Conservation (phyloP, 2,888 invertebrate genomes). For the Leptogaster cylindrica region DNA sequence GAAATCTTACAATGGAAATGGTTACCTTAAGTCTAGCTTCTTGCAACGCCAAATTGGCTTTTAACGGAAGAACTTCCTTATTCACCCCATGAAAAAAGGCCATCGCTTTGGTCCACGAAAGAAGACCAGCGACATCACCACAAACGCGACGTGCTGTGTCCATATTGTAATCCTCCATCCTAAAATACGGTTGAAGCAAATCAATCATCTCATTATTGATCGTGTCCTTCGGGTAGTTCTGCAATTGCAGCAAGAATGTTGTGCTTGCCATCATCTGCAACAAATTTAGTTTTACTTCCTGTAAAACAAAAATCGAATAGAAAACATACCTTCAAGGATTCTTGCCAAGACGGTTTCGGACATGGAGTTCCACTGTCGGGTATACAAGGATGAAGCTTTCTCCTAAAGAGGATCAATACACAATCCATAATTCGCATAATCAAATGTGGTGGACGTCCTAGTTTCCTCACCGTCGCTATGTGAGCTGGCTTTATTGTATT, state of each 20-base stretch:
- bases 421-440: conserved; percentile 99
- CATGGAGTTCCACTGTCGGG: conserved; percentile 80
- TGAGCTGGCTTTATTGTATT: conserved; percentile 97
- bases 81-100: conserved; percentile 94
- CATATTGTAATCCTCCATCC: conserved; percentile 97
- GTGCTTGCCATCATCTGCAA: conserved; percentile 91
- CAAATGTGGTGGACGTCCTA: conserved; percentile 93
- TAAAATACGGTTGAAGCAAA: conserved; percentile 86
- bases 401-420: conserved; percentile 90
- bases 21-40: conserved; percentile 82
- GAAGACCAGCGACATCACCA: conserved; percentile 92
- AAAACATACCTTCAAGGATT: conserved; percentile 83
- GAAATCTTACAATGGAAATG: background rate
- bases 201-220: conserved; percentile 98
- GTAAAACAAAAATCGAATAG: too few relatives aligned
- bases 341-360: conserved; percentile 95
- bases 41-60: conserved; percentile 89
- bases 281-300: too few relatives aligned
- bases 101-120: conserved; percentile 97
- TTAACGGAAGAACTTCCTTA: conserved; percentile 92
- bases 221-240: conserved; percentile 94
- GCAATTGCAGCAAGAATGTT: conserved; percentile 87
- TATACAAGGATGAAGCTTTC: conserved; percentile 81
- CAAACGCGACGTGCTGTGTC: conserved; percentile 95
- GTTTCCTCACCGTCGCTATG: conserved; percentile 91